These are phyloP conservation scores for Pachypeltis micranthus DNA, from an alignment of 1,140 invertebrate species.

Conservation along the genomic window DNA sequence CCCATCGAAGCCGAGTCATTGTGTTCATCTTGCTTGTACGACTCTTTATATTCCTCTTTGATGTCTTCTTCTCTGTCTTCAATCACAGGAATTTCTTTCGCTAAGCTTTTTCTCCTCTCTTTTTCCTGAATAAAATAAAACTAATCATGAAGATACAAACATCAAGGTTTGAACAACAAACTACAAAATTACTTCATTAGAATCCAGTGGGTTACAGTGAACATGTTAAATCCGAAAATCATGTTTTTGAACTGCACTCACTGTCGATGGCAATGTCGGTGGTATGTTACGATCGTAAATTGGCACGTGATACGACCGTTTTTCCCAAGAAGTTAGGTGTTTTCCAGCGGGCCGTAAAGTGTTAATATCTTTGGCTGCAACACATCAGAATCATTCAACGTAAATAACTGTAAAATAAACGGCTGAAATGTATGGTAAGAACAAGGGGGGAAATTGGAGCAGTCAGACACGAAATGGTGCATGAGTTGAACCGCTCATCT, in stretches of 20 bases:
- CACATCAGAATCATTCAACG: no score
- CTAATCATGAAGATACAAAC: not conserved
- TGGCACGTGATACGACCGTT: conserved; percentile 24
- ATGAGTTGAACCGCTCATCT: no score
- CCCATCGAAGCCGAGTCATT: conserved; percentile 22
- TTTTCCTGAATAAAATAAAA: conserved; percentile 18
- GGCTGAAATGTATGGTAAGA: no score
- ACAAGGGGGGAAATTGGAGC: no score
- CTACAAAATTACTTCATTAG: not conserved
- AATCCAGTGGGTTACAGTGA: no score
- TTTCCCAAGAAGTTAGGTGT: conserved; percentile 25
- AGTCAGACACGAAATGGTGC: no score
- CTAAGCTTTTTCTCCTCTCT: conserved; percentile 3
- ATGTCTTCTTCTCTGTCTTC: conserved; percentile 2
- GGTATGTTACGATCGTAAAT: conserved; percentile 18
- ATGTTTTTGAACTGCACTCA: no score
- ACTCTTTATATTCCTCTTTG: not conserved
- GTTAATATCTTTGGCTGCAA: conserved; percentile 22
- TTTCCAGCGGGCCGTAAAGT: conserved; percentile 3
- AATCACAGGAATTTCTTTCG: conserved; percentile 4
- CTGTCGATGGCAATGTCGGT: conserved; percentile 2
- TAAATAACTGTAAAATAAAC: no score
- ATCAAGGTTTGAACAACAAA: not conserved
- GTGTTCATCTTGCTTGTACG: conserved; percentile 21
- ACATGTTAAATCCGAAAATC: no score